phyloP scores from a whole-genome alignment of 2,113 vertebrate species.

The Crypturellus undulatus region DNA sequence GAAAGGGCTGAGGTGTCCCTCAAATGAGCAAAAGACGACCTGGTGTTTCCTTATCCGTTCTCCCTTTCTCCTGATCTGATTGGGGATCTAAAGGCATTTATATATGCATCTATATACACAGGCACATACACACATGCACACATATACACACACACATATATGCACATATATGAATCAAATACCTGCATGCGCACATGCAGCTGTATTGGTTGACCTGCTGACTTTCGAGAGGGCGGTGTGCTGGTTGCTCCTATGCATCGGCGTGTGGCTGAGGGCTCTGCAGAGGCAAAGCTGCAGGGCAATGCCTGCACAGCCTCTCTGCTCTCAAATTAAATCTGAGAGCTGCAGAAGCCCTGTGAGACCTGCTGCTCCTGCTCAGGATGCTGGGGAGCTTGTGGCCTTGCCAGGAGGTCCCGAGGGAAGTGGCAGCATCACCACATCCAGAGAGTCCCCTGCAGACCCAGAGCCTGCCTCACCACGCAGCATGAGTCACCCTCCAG shows the following conservation, averaged over 20 bases:
- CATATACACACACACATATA: too few relatives aligned
- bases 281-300: background rate
- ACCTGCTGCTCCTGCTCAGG: background rate
- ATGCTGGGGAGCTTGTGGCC: background rate
- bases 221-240: background rate
- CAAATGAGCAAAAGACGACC: background rate
- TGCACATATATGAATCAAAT: background rate
- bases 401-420: background rate
- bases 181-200: accelerated
- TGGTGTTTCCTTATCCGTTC: background rate
- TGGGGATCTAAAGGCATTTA: background rate
- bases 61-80: background rate
- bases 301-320: background rate
- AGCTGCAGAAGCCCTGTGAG: background rate
- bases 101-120: background rate
- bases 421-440: background rate
- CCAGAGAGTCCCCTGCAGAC: background rate
- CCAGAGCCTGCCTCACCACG: background rate
- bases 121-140: background rate
- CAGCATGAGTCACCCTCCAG: constrained; percentile 30
- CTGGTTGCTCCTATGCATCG: background rate
- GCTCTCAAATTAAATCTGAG: background rate
- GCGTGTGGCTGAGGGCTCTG: background rate
- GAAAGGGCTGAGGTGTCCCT: background rate
- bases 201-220: background rate